Evolutionary conservation across 2,888 invertebrate genomes (phyloP).

Genomic region (Phania funesta): DNA sequence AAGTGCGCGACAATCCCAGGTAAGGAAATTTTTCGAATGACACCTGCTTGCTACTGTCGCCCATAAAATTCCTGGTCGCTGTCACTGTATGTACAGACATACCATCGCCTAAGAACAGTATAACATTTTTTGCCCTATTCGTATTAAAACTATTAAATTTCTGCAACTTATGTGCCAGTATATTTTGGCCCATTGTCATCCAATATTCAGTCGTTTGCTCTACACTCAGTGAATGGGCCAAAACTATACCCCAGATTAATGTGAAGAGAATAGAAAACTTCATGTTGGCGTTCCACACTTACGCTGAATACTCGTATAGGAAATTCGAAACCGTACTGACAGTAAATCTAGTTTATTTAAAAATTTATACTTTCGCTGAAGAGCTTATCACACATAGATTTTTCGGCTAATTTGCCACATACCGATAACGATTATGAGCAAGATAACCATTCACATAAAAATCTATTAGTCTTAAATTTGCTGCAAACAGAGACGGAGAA

Average conservation of each 20-base stretch:
- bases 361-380: slow-evolving; percentile 34
- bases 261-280: neutral
- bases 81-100: slow-evolving; percentile 87
- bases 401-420: neutral
- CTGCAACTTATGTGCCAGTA: slow-evolving; percentile 53
- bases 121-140: slow-evolving; percentile 82
- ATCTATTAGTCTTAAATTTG: no score
- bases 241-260: neutral
- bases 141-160: slow-evolving; percentile 37
- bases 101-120: slow-evolving; percentile 87
- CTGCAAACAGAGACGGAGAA: no score
- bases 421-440: slow-evolving; percentile 17
- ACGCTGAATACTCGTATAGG: neutral
- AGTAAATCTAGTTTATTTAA: neutral
- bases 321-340: neutral
- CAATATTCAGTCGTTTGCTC: slow-evolving; percentile 66
- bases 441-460: neutral
- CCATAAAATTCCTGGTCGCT: slow-evolving; percentile 84
- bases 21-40: slow-evolving; percentile 85
- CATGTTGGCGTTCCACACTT: neutral
- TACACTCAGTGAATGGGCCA: neutral
- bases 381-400: neutral
- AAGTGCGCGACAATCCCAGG: slow-evolving; percentile 83
- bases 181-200: slow-evolving; percentile 58
- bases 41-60: slow-evolving; percentile 83